Evolutionary conservation across 2,797 vertebrate genomes (phyloP).

Genomic region (Ptychadena robeensis): DNA sequence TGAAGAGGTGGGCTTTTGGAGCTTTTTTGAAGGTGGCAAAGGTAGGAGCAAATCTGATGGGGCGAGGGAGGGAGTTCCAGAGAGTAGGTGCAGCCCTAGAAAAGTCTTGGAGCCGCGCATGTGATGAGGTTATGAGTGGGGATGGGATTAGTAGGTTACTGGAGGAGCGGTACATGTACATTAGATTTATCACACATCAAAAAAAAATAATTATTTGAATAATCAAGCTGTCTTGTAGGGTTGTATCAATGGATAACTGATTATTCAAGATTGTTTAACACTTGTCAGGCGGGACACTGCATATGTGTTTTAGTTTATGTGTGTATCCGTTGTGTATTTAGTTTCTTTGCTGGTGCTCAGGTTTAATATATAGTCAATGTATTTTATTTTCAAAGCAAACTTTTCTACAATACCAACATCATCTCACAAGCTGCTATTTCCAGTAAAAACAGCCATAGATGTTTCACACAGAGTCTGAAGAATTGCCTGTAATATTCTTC

Average conservation of each 20-base stretch:
- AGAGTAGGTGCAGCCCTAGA: too few species aligned
- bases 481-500: background rate
- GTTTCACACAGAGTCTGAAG: background rate
- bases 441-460: background rate
- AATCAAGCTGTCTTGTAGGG: background rate
- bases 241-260: background rate
- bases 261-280: background rate
- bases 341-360: background rate
- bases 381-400: too few species aligned
- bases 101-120: too few species aligned
- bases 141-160: too few species aligned
- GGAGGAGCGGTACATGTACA: too few species aligned
- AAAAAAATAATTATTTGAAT: background rate
- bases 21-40: too few species aligned
- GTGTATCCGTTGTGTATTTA: background rate
- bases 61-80: too few species aligned
- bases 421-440: background rate
- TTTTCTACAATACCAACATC: background rate
- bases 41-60: too few species aligned
- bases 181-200: too few species aligned
- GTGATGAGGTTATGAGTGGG: too few species aligned
- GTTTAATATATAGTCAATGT: background rate
- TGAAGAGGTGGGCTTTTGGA: too few species aligned
- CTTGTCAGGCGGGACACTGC: background rate
- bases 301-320: background rate